phyloP scores from a whole-genome alignment of 92 coral and sea anemone genomes.

The Zoanthus sansibaricus region DNA sequence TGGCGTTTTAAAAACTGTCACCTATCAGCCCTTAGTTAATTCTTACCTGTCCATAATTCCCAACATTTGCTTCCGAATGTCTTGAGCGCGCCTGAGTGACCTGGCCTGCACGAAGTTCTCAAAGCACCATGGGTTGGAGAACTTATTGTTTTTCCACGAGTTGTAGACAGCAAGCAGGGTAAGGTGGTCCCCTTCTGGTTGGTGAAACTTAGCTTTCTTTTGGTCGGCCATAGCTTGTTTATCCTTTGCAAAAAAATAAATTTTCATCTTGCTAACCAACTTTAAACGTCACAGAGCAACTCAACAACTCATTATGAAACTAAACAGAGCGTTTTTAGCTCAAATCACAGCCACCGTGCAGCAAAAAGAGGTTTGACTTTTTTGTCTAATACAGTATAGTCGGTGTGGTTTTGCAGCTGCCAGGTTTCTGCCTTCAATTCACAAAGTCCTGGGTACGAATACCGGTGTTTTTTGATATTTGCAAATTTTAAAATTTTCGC shows the following conservation, averaged over 20 bases:
- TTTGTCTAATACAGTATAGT: too few species aligned
- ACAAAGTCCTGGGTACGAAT: too few species aligned
- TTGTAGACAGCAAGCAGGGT: conserved; percentile 96
- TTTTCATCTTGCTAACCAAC: too few species aligned
- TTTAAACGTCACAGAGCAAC: too few species aligned
- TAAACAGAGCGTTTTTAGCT: too few species aligned
- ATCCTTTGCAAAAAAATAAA: conserved; percentile 60
- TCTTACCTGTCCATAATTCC: conserved; percentile 98
- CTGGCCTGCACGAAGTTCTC: conserved; percentile 99
- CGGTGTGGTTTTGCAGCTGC: too few species aligned
- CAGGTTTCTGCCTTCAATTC: too few species aligned
- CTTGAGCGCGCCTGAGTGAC: conserved; percentile 97
- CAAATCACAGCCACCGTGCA: too few species aligned
- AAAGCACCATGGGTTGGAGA: conserved; percentile 99
- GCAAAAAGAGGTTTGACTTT: too few species aligned
- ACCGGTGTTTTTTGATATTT: too few species aligned
- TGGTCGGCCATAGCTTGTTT: conserved; percentile 99
- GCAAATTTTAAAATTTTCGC: too few species aligned
- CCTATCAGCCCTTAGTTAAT: background rate
- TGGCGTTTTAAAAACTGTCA: background rate
- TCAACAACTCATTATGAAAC: too few species aligned
- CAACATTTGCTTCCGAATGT: conserved; percentile 97
- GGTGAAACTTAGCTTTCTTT: conserved; percentile 99
- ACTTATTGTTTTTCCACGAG: conserved; percentile 98
- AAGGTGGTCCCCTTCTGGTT: conserved; percentile 97